Conservation (phyloP, 35 echinoderm and acorn worm genomes). For the Lytechinus pictus region DNA sequence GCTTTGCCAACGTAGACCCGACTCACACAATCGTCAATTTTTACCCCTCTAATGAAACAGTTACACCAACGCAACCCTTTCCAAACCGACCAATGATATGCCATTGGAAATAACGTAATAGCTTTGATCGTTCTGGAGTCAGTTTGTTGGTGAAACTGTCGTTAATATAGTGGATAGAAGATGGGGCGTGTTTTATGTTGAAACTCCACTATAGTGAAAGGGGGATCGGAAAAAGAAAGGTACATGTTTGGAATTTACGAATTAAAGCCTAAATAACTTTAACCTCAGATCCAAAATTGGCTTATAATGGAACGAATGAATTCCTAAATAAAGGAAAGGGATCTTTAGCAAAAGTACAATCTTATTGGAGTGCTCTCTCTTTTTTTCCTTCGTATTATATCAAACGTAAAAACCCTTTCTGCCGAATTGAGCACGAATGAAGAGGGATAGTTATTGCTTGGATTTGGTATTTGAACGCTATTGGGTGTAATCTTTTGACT, state of each 20-base stretch:
- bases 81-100: too few relatives aligned
- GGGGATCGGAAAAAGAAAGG: not conserved
- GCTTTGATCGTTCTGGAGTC: too few relatives aligned
- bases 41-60: not conserved
- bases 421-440: conserved; percentile 12
- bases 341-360: not conserved
- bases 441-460: conserved; percentile 26
- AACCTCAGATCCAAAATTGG: conserved; percentile 2
- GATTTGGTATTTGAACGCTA: conserved; percentile 18
- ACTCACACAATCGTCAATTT: not conserved
- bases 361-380: not conserved
- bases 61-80: too few relatives aligned
- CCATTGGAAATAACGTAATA: too few relatives aligned
- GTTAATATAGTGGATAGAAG: not conserved
- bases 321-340: not conserved
- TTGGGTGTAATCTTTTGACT: conserved; percentile 35
- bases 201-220: not conserved
- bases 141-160: too few relatives aligned
- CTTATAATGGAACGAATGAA: conserved; percentile 20
- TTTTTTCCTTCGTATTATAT: not conserved
- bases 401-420: not conserved
- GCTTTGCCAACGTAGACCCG: not conserved
- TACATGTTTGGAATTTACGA: not conserved
- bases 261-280: conserved; percentile 39
- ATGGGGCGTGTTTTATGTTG: not conserved